These are phyloP conservation scores for Emydura subglobosa DNA, from an alignment of 2,113 vertebrate species.

Conservation along the genomic window DNA sequence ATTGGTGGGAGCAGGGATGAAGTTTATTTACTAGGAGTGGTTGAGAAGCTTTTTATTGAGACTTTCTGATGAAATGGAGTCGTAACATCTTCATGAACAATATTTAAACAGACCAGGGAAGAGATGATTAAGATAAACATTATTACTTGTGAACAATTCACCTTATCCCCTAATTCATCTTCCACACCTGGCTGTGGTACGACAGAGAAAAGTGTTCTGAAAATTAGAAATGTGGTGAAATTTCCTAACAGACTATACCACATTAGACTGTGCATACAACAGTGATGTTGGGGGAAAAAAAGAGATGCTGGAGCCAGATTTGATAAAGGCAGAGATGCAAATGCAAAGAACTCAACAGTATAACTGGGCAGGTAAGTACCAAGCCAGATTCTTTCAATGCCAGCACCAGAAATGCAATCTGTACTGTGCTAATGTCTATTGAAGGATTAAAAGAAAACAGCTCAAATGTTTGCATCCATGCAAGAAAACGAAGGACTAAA, in stretches of 20 bases:
- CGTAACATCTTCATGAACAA: background rate
- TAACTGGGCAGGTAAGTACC: background rate
- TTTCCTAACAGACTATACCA: background rate
- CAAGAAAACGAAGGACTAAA: background rate
- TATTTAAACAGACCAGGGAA: background rate
- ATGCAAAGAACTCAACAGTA: background rate
- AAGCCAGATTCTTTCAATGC: background rate
- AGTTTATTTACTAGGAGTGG: background rate
- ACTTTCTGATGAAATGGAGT: background rate
- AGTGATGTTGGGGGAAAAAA: background rate
- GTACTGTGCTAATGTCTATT: background rate
- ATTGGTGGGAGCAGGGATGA: background rate
- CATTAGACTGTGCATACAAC: background rate
- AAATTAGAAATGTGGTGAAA: background rate
- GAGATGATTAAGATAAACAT: background rate
- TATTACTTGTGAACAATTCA: background rate
- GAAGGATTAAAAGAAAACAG: background rate
- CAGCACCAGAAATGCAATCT: fast-evolving
- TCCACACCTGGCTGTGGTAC: background rate
- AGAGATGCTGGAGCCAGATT: background rate
- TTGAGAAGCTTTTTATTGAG: background rate
- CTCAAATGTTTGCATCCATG: background rate
- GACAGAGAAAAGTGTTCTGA: background rate
- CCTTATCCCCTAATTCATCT: background rate
- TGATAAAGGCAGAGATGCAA: background rate